Evolutionary conservation across 2,888 invertebrate species (phyloP).

Genomic region (Cordilura impudica): DNA sequence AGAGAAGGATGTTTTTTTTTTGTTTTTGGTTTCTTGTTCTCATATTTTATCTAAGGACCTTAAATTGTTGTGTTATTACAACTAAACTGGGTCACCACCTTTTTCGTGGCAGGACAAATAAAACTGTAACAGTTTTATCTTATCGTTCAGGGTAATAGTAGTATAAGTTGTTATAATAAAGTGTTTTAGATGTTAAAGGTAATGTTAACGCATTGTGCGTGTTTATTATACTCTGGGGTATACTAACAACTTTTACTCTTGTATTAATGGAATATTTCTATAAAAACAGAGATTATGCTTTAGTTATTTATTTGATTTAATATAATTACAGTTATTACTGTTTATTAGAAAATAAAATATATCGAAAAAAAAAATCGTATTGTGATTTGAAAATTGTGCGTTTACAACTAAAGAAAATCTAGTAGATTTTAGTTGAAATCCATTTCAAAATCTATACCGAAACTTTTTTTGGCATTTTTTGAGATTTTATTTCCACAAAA

Average conservation of each 20-base stretch:
- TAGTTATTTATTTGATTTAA: slow-evolving; percentile 40
- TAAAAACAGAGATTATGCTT: slow-evolving; percentile 41
- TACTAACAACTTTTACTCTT: slow-evolving; percentile 13
- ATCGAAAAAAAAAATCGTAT: not conserved
- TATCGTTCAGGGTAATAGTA: slow-evolving; percentile 16
- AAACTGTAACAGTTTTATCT: slow-evolving; percentile 10
- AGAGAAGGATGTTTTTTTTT: not conserved
- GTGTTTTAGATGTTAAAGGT: slow-evolving; percentile 24
- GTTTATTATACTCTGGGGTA: slow-evolving; percentile 54
- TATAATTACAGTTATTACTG: slow-evolving; percentile 43
- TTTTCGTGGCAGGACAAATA: not conserved
- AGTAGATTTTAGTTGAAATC: too few species aligned
- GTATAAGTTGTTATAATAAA: slow-evolving; percentile 43
- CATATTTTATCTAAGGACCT: slow-evolving; percentile 27
- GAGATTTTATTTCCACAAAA: too few species aligned
- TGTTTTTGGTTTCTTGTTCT: not conserved
- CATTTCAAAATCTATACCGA: too few species aligned
- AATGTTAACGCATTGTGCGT: slow-evolving; percentile 39
- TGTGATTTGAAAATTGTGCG: too few species aligned
- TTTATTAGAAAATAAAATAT: not conserved
- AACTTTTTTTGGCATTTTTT: too few species aligned
- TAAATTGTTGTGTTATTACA: slow-evolving; percentile 54
- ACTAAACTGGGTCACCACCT: slow-evolving; percentile 61
- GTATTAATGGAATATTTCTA: not conserved
- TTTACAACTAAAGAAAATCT: too few species aligned